Conservation (phyloP, 2,888 invertebrate genomes). For the Sepiola atlantica region DNA sequence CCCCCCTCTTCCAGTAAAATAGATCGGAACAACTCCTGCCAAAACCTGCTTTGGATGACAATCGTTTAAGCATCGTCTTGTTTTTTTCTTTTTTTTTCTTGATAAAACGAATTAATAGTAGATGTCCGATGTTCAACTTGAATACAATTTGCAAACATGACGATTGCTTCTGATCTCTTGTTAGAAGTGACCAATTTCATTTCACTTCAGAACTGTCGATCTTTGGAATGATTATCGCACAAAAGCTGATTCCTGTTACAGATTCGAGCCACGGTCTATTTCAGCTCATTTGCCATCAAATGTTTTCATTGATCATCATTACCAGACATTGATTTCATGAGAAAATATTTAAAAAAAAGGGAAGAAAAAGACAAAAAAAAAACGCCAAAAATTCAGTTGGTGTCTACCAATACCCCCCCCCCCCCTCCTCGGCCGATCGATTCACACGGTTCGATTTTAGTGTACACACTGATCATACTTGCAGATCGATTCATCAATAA, state of each 20-base stretch:
- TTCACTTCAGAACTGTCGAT: not conserved
- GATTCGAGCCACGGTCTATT: not conserved
- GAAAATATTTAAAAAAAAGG: not conserved
- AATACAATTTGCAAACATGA: not conserved
- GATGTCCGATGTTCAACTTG: not conserved
- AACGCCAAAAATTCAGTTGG: not conserved
- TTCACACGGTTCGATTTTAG: conserved; percentile 16
- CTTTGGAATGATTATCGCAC: not conserved
- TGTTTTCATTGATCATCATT: not conserved
- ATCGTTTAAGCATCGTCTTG: not conserved
- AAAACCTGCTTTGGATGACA: not conserved
- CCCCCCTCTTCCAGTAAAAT: too few species aligned
- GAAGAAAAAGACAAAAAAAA: too few species aligned
- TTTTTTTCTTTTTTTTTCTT: too few species aligned
- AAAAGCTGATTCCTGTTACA: not conserved
- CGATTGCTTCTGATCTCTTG: not conserved
- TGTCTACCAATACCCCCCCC: not conserved
- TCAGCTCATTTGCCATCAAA: not conserved
- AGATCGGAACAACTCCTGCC: too few species aligned
- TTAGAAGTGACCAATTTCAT: not conserved
- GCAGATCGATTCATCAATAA: not conserved
- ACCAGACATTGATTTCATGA: not conserved
- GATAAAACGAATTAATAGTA: not conserved
- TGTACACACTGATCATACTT: not conserved
- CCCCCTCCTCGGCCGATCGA: not conserved